Evolutionary conservation across 1,140 invertebrate genomes (phyloP).

Genomic region (Tenebrio molitor): DNA sequence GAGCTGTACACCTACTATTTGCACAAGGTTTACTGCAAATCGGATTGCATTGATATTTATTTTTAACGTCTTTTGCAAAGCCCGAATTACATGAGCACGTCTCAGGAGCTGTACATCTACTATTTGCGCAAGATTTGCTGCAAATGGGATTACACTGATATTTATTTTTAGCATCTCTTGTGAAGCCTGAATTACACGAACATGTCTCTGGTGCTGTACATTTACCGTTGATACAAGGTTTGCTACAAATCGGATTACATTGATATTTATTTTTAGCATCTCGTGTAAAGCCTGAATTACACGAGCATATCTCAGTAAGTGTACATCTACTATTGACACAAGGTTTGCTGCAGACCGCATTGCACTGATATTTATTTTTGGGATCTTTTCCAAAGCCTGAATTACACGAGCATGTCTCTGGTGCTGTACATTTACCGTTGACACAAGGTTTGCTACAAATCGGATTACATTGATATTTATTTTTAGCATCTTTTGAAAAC

Average conservation of each 20-base stretch:
- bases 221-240: constrained; percentile 66
- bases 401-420: constrained; percentile 56
- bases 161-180: constrained; percentile 53
- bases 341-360: constrained; percentile 15
- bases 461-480: constrained; percentile 6
- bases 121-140: constrained; percentile 41
- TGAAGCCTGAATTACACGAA: neutral
- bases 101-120: constrained; percentile 57
- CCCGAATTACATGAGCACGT: neutral
- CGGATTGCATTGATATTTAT: constrained; percentile 8
- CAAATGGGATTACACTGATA: neutral
- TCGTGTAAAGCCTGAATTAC: constrained; percentile 67
- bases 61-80: neutral
- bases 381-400: neutral
- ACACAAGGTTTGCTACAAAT: constrained; percentile 55
- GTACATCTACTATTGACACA: constrained; percentile 68
- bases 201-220: constrained; percentile 54
- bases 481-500: neutral
- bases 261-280: constrained; percentile 66
- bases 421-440: constrained; percentile 10
- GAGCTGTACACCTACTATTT: constrained; percentile 10
- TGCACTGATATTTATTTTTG: neutral
- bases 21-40: constrained; percentile 55
- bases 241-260: constrained; percentile 64
- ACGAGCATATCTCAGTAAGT: constrained; percentile 66